Evolutionary conservation across 1,140 invertebrate genomes (phyloP).

Genomic region (Penaeus indicus): DNA sequence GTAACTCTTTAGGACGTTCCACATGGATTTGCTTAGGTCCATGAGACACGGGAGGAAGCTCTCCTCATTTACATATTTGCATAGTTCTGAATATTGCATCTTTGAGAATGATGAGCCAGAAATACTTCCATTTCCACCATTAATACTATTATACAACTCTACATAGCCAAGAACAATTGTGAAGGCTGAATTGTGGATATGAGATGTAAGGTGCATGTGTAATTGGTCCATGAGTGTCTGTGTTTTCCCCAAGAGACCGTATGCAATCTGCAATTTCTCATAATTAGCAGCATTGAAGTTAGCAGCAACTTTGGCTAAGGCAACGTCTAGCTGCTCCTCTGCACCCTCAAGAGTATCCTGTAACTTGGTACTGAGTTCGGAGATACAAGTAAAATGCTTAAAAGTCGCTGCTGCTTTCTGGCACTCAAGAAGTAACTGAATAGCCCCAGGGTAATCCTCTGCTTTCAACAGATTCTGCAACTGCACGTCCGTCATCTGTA

Average conservation of each 20-base stretch:
- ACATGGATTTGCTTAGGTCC: conserved; percentile 65
- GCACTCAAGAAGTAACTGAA: conserved; percentile 88
- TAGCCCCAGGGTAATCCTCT: conserved; percentile 90
- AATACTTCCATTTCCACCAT: conserved; percentile 17
- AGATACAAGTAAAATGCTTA: conserved; percentile 87
- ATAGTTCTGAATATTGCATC: conserved; percentile 70
- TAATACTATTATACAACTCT: conserved; percentile 71
- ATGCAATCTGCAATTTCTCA: conserved; percentile 75
- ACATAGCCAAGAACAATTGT: conserved; percentile 82
- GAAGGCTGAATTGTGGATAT: conserved; percentile 90
- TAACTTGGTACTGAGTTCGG: conserved; percentile 86
- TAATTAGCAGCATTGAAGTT: conserved; percentile 68
- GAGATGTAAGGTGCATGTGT: conserved; percentile 94
- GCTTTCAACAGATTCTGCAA: conserved; percentile 84
- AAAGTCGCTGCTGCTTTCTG: conserved; percentile 85
- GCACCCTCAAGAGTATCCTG: conserved; percentile 93
- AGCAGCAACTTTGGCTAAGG: conserved; percentile 80
- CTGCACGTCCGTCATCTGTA: conserved; percentile 81
- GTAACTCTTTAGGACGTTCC: conserved; percentile 65
- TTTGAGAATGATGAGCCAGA: conserved; percentile 62
- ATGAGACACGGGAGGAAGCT: conserved; percentile 70
- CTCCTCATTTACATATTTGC: conserved; percentile 71
- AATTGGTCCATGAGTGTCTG: conserved; percentile 94
- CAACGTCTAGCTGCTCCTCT: conserved; percentile 91
- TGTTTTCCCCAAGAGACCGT: conserved; percentile 86